A percentile compares a stretch with the other conserved stretches of the same genome.
phyloP scores from a whole-genome alignment of 2,113 vertebrate species.

The Stigmatopora argus region DNA sequence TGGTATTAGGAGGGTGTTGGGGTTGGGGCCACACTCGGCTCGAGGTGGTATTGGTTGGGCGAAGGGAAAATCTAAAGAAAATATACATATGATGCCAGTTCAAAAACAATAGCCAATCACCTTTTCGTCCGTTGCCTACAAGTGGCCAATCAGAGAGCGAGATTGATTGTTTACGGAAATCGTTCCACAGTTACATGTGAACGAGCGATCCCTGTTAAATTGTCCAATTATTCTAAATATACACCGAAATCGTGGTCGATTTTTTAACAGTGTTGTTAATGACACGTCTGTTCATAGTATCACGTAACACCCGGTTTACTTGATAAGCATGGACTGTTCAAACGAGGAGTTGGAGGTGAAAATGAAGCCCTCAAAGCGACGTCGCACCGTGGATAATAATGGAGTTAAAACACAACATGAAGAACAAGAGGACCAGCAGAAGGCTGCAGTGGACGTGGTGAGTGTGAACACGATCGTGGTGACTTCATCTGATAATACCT shows the following conservation, averaged over 20 bases:
- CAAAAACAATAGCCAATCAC: constrained; percentile 27
- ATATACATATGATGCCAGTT: no score
- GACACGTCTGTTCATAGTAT: not conserved
- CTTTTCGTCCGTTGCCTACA: constrained; percentile 25
- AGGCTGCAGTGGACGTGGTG: constrained; percentile 50
- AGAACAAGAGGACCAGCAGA: not conserved
- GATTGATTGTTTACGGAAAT: constrained; percentile 54
- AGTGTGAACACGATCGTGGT: constrained; percentile 12
- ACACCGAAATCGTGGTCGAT: not conserved
- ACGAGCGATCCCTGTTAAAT: not conserved
- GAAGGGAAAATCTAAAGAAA: no score
- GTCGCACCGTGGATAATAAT: constrained; percentile 5
- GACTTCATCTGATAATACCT: no score
- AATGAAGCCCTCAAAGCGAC: constrained; percentile 37
- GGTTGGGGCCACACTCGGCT: no score
- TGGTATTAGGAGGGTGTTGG: no score
- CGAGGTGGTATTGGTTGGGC: no score
- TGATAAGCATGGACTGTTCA: not conserved
- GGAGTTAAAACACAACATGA: not conserved
- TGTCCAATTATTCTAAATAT: not conserved
- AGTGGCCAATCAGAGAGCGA: constrained; percentile 41
- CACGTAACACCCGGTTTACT: not conserved
- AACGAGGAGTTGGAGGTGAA: not conserved
- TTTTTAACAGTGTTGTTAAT: not conserved
- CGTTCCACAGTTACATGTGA: not conserved